Percentiles rank a stretch among this genome's conserved stretches.
These are phyloP conservation scores for Sceloporus tristichus DNA, from an alignment of 2,113 vertebrate species.

Conservation along the genomic window DNA sequence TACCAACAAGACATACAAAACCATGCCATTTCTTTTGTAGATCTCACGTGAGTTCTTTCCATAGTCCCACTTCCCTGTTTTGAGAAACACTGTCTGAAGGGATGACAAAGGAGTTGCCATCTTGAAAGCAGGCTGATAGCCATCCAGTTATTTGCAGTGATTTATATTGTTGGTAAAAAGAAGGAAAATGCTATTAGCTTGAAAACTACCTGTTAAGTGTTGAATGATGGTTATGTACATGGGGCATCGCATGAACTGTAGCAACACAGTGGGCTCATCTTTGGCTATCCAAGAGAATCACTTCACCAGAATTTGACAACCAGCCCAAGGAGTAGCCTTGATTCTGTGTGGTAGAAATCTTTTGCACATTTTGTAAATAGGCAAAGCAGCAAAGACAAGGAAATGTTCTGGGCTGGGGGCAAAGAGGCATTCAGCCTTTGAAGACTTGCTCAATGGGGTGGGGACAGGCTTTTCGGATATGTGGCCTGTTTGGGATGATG, in stretches of 20 bases:
- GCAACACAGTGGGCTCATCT: neutral
- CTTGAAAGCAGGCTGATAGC: neutral
- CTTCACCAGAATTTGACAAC: neutral
- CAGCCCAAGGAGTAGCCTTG: neutral
- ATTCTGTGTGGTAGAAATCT: neutral
- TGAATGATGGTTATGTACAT: neutral
- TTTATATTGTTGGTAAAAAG: neutral
- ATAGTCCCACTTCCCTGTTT: neutral
- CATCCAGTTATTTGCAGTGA: neutral
- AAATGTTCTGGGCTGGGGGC: neutral
- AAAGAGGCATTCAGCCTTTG: neutral
- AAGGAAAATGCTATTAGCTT: neutral
- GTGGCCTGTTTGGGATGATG: conserved; percentile 9
- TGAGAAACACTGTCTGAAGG: neutral
- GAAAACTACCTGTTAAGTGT: neutral
- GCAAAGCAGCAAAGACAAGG: neutral
- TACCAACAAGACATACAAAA: neutral
- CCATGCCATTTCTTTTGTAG: neutral
- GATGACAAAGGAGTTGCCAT: neutral
- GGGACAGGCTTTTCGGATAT: conserved; percentile 25
- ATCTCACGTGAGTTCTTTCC: neutral
- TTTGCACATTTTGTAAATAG: conserved; percentile 40
- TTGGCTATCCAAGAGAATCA: neutral
- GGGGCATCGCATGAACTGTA: neutral
- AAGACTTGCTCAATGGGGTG: conserved; percentile 1